Conservation (phyloP, 2,113 vertebrate species). For the Callionymus lyra region DNA sequence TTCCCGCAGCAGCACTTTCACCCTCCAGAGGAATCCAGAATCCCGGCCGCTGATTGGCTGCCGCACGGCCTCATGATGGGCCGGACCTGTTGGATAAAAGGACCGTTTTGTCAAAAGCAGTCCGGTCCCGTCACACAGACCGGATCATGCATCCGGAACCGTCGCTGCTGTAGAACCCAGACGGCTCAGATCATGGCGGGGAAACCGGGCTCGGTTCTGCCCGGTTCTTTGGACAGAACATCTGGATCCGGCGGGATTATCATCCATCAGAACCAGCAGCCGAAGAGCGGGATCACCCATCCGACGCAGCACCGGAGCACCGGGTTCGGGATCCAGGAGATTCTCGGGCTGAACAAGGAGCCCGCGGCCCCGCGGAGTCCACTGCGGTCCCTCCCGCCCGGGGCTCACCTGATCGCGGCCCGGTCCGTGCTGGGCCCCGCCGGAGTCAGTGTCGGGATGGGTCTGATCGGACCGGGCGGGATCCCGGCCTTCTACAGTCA, state of each 20-base stretch:
- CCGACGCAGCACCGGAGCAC: conserved; percentile 78
- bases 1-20: conserved; percentile 1
- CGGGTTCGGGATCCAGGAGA: conserved; percentile 96
- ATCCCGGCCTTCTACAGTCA: conserved; percentile 92
- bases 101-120: conserved; percentile 78
- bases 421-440: conserved; percentile 82
- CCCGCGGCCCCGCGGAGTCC: conserved; percentile 73
- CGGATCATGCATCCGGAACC: conserved; percentile 81
- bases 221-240: conserved; percentile 70
- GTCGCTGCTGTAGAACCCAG: conserved; percentile 32
- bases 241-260: conserved; percentile 42
- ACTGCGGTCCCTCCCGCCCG: conserved; percentile 76
- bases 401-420: conserved; percentile 82
- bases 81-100: conserved; percentile 96
- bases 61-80: conserved; percentile 81
- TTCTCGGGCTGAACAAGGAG: conserved; percentile 93
- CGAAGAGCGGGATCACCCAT: conserved; percentile 55
- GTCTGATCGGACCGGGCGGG: conserved; percentile 80
- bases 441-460: conserved; percentile 78
- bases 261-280: conserved; percentile 26
- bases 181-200: conserved; percentile 75
- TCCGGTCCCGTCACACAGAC: conserved; percentile 70
- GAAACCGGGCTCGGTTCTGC: conserved; percentile 78
- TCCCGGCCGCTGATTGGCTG: conserved; percentile 86
- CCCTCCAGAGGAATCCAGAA: conserved; percentile 79